Conservation (phyloP, 2,797 vertebrate genomes). For the Rhinogobio ventralis region DNA sequence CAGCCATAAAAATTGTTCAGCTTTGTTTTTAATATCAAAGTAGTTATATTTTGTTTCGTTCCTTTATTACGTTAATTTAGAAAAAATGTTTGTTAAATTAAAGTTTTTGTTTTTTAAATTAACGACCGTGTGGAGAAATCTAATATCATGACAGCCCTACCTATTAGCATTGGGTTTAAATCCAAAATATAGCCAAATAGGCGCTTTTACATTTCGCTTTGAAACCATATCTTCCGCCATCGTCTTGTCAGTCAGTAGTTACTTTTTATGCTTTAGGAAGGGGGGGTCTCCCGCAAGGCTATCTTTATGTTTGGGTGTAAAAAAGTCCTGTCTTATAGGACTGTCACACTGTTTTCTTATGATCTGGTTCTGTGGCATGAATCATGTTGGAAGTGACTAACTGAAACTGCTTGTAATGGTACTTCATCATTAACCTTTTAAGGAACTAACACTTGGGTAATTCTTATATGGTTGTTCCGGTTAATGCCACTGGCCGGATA, state of each 20-base stretch:
- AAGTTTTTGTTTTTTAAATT: too few species aligned
- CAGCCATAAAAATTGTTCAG: too few species aligned
- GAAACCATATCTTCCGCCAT: too few species aligned
- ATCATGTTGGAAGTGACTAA: background rate
- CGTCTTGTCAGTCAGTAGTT: background rate
- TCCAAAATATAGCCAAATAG: too few species aligned
- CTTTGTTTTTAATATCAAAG: too few species aligned
- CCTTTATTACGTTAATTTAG: too few species aligned
- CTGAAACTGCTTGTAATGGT: background rate
- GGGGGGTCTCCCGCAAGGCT: background rate
- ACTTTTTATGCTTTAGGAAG: background rate
- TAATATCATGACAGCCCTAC: too few species aligned
- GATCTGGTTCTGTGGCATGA: background rate
- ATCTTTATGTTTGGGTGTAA: background rate
- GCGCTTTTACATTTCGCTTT: too few species aligned
- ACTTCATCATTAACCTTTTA: background rate
- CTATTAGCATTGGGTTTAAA: background rate
- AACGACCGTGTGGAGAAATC: too few species aligned
- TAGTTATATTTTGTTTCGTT: too few species aligned
- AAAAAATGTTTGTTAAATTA: too few species aligned
- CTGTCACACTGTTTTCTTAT: background rate
- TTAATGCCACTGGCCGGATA: too few species aligned
- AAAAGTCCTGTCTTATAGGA: background rate
- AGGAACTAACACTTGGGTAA: background rate
- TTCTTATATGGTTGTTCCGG: background rate